Evolutionary conservation across 2,113 vertebrate species (phyloP).

Genomic region (Cephalopterus ornatus): DNA sequence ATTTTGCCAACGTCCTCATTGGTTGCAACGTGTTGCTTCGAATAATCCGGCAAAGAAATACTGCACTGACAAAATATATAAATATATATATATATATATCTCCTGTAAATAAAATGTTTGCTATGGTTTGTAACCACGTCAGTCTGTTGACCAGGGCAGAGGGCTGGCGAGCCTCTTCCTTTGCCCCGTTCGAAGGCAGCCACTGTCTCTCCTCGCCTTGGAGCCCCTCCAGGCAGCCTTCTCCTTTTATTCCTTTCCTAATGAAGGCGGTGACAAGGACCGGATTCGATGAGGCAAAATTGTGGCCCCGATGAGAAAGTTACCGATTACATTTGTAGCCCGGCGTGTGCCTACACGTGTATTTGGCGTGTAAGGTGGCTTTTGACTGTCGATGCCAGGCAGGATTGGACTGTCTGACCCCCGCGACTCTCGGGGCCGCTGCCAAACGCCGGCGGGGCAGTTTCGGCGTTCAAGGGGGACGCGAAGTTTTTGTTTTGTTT

Average conservation of each 20-base stretch:
- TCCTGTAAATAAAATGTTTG: slow-evolving; percentile 97
- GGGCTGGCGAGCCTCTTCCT: neutral
- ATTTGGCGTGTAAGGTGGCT: neutral
- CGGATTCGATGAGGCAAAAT: neutral
- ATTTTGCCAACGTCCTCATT: neutral
- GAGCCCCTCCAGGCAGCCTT: neutral
- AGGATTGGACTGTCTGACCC: accelerated
- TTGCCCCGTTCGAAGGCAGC: neutral
- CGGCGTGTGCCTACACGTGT: accelerated
- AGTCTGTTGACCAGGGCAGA: neutral
- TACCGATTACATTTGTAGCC: accelerated
- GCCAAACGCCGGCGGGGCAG: neutral
- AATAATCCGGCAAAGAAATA: slow-evolving; percentile 53
- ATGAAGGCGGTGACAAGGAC: neutral
- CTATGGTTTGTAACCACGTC: slow-evolving; percentile 76
- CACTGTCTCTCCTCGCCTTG: neutral
- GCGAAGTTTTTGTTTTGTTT: accelerated
- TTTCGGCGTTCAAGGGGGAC: neutral
- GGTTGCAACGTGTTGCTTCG: slow-evolving; percentile 38
- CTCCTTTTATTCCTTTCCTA: neutral
- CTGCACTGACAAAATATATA: slow-evolving; percentile 79
- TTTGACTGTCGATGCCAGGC: accelerated
- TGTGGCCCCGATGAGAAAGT: neutral
- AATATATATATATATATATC: slow-evolving; percentile 28
- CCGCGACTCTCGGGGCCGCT: neutral